A percentile compares a stretch with the other conserved stretches of the same genome.
phyloP scores from a whole-genome alignment of 2,888 invertebrate species.

The Drosophila nr. fundita region DNA sequence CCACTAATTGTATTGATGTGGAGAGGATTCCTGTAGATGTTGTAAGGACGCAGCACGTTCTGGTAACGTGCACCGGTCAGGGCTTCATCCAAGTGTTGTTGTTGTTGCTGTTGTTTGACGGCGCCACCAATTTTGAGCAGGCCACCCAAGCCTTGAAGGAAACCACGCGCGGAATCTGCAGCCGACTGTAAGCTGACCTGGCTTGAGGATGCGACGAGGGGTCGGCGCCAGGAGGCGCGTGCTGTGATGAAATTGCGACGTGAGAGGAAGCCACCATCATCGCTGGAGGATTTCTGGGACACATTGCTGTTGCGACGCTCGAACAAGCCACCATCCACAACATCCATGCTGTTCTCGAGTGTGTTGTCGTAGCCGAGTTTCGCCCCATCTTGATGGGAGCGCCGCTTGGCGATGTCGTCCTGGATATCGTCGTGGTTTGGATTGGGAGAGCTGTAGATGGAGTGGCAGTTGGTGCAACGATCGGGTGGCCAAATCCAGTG shows the following conservation, averaged over 20 bases:
- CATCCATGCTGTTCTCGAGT: slow-evolving; percentile 55
- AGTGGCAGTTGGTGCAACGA: slow-evolving; percentile 87
- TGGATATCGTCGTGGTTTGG: slow-evolving; percentile 79
- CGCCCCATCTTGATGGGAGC: slow-evolving; percentile 72
- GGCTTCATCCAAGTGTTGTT: slow-evolving; percentile 41
- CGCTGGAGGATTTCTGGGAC: slow-evolving; percentile 88
- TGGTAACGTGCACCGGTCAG: slow-evolving; percentile 81
- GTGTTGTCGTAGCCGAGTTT: slow-evolving; percentile 80
- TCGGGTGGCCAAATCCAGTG: slow-evolving; percentile 92
- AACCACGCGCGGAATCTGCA: slow-evolving; percentile 87
- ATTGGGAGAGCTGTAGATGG: slow-evolving; percentile 84
- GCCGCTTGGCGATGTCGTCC: slow-evolving; percentile 71
- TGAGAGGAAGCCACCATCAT: slow-evolving; percentile 94
- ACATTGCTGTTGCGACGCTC: slow-evolving; percentile 87
- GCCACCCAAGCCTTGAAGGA: slow-evolving; percentile 84
- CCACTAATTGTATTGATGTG: slow-evolving; percentile 84
- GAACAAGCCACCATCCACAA: slow-evolving; percentile 63
- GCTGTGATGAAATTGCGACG: slow-evolving; percentile 86
- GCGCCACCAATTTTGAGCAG: slow-evolving; percentile 78
- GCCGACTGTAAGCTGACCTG: slow-evolving; percentile 89
- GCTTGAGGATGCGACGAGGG: slow-evolving; percentile 88
- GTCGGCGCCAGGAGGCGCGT: slow-evolving; percentile 88
- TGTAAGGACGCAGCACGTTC: slow-evolving; percentile 77
- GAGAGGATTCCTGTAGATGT: slow-evolving; percentile 82
- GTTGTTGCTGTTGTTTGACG: slow-evolving; percentile 34